Percentiles rank a stretch among this genome's conserved stretches.
phyloP scores from a whole-genome alignment of 2,888 invertebrate species.

The Caenorhabditis sulstoni region DNA sequence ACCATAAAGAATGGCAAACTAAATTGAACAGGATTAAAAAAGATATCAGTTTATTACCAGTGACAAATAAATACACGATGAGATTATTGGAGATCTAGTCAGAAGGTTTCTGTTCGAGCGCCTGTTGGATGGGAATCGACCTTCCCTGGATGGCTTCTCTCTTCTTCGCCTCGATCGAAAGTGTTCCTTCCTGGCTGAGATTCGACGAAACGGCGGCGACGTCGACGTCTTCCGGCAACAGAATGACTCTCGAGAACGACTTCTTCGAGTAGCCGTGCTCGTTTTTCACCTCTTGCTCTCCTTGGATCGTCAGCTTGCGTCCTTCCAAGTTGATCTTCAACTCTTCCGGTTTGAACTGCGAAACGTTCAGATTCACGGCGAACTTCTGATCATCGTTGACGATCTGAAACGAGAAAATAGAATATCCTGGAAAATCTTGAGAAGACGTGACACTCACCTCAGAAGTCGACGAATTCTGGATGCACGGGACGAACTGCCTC shows the following conservation, averaged over 20 bases:
- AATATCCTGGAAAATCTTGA: not conserved
- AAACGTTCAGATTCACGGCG: conserved; percentile 28
- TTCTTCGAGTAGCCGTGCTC: conserved; percentile 41
- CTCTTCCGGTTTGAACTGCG: conserved; percentile 43
- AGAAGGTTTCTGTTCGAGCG: conserved; percentile 1
- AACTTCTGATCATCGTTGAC: conserved; percentile 27
- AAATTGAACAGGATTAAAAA: too few species aligned
- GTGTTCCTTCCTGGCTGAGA: conserved; percentile 33
- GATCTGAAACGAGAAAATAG: conserved; percentile 5
- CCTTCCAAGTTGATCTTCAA: conserved; percentile 33
- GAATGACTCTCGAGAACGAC: conserved; percentile 25
- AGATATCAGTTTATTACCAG: too few species aligned
- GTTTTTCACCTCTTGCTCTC: conserved; percentile 27
- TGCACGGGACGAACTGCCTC: conserved; percentile 17
- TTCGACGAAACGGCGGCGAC: conserved; percentile 17
- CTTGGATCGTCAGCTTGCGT: conserved; percentile 35
- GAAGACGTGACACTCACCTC: not conserved
- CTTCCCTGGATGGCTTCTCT: conserved; percentile 7
- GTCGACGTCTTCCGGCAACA: conserved; percentile 32
- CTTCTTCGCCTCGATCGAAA: conserved; percentile 27
- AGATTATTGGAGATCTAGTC: conserved; percentile 16
- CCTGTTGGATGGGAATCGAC: conserved; percentile 25
- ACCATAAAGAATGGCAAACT: too few species aligned
- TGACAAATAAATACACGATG: not conserved
- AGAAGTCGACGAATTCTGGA: not conserved